Conservation (phyloP, 2,888 invertebrate genomes). For the Hirtodrosophila duncani region DNA sequence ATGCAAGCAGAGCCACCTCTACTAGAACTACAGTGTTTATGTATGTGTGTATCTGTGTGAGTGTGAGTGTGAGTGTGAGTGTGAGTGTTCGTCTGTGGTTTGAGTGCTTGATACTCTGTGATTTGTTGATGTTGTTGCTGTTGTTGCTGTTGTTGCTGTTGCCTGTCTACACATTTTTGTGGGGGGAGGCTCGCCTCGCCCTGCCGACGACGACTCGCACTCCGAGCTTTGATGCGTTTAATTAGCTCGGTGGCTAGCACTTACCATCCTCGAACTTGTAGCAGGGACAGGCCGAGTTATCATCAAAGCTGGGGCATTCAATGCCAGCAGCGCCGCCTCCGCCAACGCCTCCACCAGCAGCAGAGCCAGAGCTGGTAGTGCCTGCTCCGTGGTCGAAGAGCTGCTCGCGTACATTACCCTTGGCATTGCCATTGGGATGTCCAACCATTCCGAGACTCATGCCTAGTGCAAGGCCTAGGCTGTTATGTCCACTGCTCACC, state of each 20-base stretch:
- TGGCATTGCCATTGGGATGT: constrained; percentile 36
- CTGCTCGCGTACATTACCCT: constrained; percentile 32
- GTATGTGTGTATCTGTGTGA: too few relatives aligned
- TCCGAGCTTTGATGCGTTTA: constrained; percentile 42
- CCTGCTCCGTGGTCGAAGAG: constrained; percentile 37
- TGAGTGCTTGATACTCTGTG: constrained; percentile 7
- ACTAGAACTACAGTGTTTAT: too few relatives aligned
- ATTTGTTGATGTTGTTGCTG: constrained; percentile 41
- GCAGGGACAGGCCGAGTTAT: constrained; percentile 91
- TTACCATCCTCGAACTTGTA: constrained; percentile 93
- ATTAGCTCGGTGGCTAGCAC: constrained; percentile 52
- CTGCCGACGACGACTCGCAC: too few relatives aligned
- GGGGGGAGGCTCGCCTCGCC: too few relatives aligned
- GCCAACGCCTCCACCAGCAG: constrained; percentile 1
- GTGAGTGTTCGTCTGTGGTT: too few relatives aligned
- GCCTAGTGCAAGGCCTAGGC: constrained; percentile 12
- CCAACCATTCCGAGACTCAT: constrained; percentile 11
- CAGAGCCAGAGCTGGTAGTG: not conserved
- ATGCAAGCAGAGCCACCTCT: too few relatives aligned
- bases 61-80: not conserved
- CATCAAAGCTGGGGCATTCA: constrained; percentile 86
- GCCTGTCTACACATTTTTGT: constrained; percentile 45
- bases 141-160: too few relatives aligned
- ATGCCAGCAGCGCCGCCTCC: constrained; percentile 56
- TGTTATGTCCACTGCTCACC: constrained; percentile 25